Evolutionary conservation across 2,113 vertebrate species (phyloP).

Genomic region (Anguilla japonica): DNA sequence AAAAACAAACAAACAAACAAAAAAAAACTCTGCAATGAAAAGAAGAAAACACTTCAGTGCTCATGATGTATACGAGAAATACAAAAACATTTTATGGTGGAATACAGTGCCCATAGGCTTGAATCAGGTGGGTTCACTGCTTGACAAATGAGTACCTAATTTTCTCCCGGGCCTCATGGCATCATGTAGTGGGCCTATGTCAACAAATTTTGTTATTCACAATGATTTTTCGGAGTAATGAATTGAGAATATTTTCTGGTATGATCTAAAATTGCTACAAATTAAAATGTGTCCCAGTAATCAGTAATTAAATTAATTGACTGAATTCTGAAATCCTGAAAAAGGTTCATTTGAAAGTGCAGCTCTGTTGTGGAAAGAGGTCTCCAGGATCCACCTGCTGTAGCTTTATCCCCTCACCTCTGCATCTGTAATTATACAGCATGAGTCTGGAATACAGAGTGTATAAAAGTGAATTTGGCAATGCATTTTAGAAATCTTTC

Average conservation of each 20-base stretch:
- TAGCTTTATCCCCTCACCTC: not conserved
- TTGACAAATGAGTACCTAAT: no score
- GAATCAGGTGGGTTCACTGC: no score
- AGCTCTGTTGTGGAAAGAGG: not conserved
- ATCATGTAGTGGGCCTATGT: not conserved
- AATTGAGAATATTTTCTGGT: not conserved
- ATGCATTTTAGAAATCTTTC: not conserved
- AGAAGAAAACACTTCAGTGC: no score
- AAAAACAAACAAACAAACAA: no score
- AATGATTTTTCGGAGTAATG: not conserved
- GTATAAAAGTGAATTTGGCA: slow-evolving; percentile 37
- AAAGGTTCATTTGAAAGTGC: slow-evolving; percentile 45
- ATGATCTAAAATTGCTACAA: not conserved
- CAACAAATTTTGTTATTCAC: not conserved
- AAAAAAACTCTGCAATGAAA: no score
- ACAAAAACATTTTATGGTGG: no score
- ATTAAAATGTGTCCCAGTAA: not conserved
- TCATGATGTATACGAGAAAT: not conserved
- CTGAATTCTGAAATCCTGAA: slow-evolving; percentile 60
- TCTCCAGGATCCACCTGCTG: not conserved
- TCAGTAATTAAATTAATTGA: not conserved
- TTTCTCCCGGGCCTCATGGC: not conserved
- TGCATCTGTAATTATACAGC: not conserved
- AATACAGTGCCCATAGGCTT: not conserved
- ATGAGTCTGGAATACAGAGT: slow-evolving; percentile 28